Evolutionary conservation across 2,888 invertebrate species (phyloP), one percentile per base, ranked within the genome.

Genomic region (Epiperipatus broadwayi): DNA sequence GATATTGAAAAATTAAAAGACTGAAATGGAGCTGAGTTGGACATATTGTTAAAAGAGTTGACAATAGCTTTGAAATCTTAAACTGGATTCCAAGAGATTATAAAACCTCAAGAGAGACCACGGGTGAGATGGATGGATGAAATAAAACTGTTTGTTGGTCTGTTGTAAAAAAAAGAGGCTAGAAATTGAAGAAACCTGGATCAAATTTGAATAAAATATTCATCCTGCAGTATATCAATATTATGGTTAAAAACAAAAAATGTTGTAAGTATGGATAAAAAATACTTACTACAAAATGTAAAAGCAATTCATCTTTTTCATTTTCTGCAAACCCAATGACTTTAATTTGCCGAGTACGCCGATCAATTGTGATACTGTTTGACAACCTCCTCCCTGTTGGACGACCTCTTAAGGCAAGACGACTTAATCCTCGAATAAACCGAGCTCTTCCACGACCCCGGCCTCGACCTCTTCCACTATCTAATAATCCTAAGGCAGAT

Each of bases 251-350:
- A n/a, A n/a, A n/a, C n/a, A n/a, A 3, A 21, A 21, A 27, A 22
- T 12, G n/a, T 10, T 15, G 14, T 8, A 14, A 22, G 14, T 20
- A 19, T 19, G 10, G 19, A 19, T 10, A n/a, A 29, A 18, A 7
- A 14, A 28, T 28, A 53, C 70, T 69, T 60, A 87, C 87, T 58
- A 77, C 71, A 58, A 89, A 83, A 60, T 87, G 87, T 5, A 70
- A 66, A 41, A 81, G 58, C 27, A 89, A 69, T 25, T 75, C 72
- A 20, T 78, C 75, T 46, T 79, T 70, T 49, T 85, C 85, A 44
- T 81, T 80, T 8, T 70, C 68, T 50, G 77, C 75, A 60, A 85
- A 87, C 12, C 87, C 87, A 4, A 80, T 78, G 35, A 91, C 75
- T 43, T 83, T 69, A 41, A 91, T 65, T 43, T 80, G 75, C 2